A percentile compares a stretch with the other conserved stretches of the same genome.
These are phyloP conservation scores for Archaeoteleia sp. DNA, from an alignment of 2,888 invertebrate species.

Conservation along the genomic window DNA sequence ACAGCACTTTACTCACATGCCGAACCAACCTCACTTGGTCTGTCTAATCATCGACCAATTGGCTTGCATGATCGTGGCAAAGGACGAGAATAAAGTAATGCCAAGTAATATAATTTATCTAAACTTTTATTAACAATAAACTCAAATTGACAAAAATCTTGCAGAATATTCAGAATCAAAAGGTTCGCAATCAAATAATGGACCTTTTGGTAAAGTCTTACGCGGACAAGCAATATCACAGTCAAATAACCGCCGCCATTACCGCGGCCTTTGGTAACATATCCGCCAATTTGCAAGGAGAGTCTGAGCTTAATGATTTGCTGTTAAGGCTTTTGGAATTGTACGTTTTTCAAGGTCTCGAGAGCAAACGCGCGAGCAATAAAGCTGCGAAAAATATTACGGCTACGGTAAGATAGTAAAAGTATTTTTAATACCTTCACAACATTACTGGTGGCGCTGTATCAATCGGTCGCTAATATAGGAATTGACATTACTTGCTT, in stretches of 20 bases:
- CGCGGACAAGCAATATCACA: constrained; percentile 58
- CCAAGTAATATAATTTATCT: no score
- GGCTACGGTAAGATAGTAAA: constrained; percentile 77
- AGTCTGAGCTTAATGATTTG: constrained; percentile 88
- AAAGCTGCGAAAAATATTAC: constrained; percentile 82
- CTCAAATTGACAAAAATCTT: no score
- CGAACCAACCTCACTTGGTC: constrained; percentile 86
- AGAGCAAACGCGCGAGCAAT: constrained; percentile 96
- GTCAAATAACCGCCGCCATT: constrained; percentile 87
- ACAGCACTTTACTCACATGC: constrained; percentile 94
- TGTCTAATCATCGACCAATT: constrained; percentile 97
- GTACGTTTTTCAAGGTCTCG: constrained; percentile 97
- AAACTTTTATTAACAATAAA: constrained; percentile 9
- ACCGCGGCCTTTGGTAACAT: constrained; percentile 98
- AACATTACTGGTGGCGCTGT: constrained; percentile 5
- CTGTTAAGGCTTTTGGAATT: constrained; percentile 93
- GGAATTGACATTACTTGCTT: no score
- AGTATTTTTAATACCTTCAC: constrained; percentile 36
- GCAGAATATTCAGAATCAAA: constrained; percentile 58
- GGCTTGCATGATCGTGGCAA: constrained; percentile 98
- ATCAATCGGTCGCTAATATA: no score
- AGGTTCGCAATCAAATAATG: constrained; percentile 95
- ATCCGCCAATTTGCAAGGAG: constrained; percentile 94
- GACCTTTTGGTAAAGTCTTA: constrained; percentile 43
- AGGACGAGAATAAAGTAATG: no score